These are phyloP conservation scores for Odontophorus gujanensis DNA, from an alignment of 2,113 vertebrate genomes.

Conservation along the genomic window DNA sequence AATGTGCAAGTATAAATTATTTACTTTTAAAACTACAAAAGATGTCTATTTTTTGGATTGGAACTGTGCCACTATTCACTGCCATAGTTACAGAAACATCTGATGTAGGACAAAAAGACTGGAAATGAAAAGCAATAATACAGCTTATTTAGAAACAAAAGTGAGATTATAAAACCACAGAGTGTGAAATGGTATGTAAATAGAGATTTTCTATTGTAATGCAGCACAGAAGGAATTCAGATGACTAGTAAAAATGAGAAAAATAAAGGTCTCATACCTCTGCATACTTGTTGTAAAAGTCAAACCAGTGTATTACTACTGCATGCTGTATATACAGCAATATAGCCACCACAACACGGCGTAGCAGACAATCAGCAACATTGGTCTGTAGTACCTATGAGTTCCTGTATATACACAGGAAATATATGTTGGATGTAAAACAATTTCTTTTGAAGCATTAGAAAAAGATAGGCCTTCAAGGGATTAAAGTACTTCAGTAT, in stretches of 20 bases:
- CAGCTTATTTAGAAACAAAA: background rate
- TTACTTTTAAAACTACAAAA: background rate
- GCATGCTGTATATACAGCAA: background rate
- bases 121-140: background rate
- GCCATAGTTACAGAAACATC: background rate
- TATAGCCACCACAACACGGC: background rate
- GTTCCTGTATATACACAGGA: background rate
- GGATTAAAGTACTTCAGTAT: background rate
- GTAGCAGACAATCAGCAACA: background rate
- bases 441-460: background rate
- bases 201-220: background rate
- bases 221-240: background rate
- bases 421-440: background rate
- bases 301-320: background rate
- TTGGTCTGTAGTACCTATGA: background rate
- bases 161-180: background rate
- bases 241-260: background rate
- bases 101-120: background rate
- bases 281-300: background rate
- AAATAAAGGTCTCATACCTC: background rate
- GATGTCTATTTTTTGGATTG: background rate
- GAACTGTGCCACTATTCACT: background rate
- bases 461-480: background rate
- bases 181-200: background rate
- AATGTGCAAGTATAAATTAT: conserved; percentile 3